Evolutionary conservation across 2,113 vertebrate species (phyloP), one percentile per base, ranked within the genome.

Genomic region (Chunga burmeisteri): DNA sequence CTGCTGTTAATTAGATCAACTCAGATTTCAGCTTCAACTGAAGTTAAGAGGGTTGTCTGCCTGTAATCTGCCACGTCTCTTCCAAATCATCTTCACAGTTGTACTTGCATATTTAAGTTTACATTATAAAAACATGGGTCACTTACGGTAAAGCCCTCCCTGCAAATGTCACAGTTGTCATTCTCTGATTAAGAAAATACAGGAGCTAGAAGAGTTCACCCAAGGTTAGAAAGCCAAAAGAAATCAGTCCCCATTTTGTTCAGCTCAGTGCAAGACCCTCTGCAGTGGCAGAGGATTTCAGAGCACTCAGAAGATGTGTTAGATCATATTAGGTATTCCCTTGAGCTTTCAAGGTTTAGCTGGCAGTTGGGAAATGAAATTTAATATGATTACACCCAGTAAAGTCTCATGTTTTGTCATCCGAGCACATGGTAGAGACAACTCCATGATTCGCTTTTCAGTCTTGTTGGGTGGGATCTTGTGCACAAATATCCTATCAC

Each of bases 341-440:
- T 34, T 0, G 6, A 90, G 92, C 62, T 80, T 81, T 53, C 73
- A 85, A 82, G 40, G 81, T 73, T 91, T 80, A 93, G 53, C 53
- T 62, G 62, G 34, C 63, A 95, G 52, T 3, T 30, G 56, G 55
- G 67, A 90, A 89, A 22, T 67, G 94, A 86, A 94, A 91, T 78
- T 56, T 74, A 79, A 38, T 75, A 86, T 8, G 40, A 91, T 82
- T 90, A 79, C 81, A 94, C 62, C 55, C 68, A 93, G 72, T 17
- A 68, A 68, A 80, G 70, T n/a, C 86, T 84, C 55, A 52, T 63
- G 90, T 65, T 91, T 89, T 94, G 75, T 94, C 91, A 94, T 91
- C 86, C 8, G 32, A 93, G 81, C 93, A 93, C 78, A 56, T 70
- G 70, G 70, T 21, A 17, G 40, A 85, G 73, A 91, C 56, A 91